These are phyloP conservation scores for Lutjanus campechanus DNA, from an alignment of 2,797 vertebrate species.

Conservation along the genomic window DNA sequence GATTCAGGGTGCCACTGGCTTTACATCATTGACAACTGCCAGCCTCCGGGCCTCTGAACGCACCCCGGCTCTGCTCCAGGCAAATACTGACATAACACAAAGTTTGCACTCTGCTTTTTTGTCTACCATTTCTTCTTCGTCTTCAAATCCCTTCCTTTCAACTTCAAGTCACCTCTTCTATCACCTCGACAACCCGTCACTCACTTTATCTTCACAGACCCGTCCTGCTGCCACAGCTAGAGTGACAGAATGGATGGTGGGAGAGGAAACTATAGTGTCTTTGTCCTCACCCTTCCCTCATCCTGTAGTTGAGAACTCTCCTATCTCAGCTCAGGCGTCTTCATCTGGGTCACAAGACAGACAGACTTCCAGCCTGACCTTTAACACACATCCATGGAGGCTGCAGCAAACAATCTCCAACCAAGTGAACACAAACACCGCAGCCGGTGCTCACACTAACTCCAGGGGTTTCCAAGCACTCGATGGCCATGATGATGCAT, in stretches of 20 bases:
- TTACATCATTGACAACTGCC: conserved; percentile 2
- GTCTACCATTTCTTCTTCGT: conserved; percentile 10
- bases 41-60: conserved; percentile 33
- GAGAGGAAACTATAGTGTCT: neutral
- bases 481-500: neutral
- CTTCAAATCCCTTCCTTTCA: conserved; percentile 22
- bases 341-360: conserved; percentile 13
- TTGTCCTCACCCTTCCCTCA: neutral
- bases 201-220: conserved; percentile 12
- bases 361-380: neutral
- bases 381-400: conserved; percentile 17
- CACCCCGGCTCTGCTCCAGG: conserved; percentile 44
- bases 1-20: neutral
- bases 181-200: conserved; percentile 18
- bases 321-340: conserved; percentile 10
- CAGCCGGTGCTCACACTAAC: neutral
- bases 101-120: conserved; percentile 18
- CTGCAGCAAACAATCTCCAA: neutral
- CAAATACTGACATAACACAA: conserved; percentile 20
- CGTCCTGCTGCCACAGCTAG: neutral
- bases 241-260: neutral
- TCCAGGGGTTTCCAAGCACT: neutral
- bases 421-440: neutral
- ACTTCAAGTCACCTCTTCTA: neutral
- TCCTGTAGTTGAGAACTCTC: neutral